phyloP scores from a whole-genome alignment of 1,140 invertebrate genomes.

The Probaryconus sp. region DNA sequence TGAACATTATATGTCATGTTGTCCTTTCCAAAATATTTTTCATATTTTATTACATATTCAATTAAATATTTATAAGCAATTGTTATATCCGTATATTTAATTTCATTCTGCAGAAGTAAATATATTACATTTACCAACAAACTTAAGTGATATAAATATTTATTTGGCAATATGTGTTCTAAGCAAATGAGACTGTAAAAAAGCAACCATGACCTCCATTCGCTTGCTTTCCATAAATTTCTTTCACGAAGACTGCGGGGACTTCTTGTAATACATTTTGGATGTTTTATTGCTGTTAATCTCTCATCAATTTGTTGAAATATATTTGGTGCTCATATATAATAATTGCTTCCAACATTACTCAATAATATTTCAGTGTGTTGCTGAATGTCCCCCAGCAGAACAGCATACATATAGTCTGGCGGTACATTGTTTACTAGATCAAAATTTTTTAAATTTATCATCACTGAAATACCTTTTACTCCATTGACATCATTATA shows the following conservation, averaged over 20 bases:
- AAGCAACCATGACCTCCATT: conserved; percentile 11
- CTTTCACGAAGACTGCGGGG: not conserved
- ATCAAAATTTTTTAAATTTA: too few species aligned
- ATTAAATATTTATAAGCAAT: too few species aligned
- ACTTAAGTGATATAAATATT: conserved; percentile 14
- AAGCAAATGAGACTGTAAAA: conserved; percentile 5
- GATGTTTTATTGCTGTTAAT: not conserved
- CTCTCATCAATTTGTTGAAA: not conserved
- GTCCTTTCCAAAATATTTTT: too few species aligned
- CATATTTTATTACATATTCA: too few species aligned
- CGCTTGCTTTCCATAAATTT: conserved; percentile 16
- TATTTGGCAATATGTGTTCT: conserved; percentile 3
- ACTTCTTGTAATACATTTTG: conserved; percentile 1
- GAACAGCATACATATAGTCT: not conserved
- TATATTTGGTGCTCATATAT: not conserved
- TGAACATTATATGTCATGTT: too few species aligned
- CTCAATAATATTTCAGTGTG: conserved; percentile 1
- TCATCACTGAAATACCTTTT: not conserved
- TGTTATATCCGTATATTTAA: too few species aligned
- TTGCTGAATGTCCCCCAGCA: not conserved
- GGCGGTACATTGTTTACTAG: too few species aligned
- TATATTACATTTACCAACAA: conserved; percentile 8
- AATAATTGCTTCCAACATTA: not conserved
- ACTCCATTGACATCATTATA: conserved; percentile 1
- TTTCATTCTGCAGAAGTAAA: conserved; percentile 7